A percentile compares a stretch with the other conserved stretches of the same genome.
Evolutionary conservation across 92 coral and sea anemone genomes (phyloP).

Genomic region (Porites rus): DNA sequence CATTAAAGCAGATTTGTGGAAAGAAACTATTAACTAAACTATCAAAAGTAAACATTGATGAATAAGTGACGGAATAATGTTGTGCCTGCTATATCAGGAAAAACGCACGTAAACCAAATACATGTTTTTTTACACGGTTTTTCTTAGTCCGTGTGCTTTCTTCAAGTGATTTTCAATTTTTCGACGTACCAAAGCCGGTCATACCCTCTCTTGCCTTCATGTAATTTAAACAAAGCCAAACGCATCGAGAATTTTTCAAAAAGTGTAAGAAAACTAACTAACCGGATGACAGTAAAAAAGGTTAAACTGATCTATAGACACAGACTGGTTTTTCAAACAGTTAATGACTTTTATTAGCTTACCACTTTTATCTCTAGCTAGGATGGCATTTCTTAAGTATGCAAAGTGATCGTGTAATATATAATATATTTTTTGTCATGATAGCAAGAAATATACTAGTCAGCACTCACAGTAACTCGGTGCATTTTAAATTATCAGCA

Average conservation of each 20-base stretch:
- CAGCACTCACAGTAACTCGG: no score
- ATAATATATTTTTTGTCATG: no score
- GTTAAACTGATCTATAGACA: not conserved
- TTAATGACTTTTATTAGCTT: conserved; percentile 11
- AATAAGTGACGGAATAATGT: not conserved
- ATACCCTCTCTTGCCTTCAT: not conserved
- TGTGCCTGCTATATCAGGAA: not conserved
- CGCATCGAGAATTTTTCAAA: not conserved
- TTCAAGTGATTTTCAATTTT: not conserved
- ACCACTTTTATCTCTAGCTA: not conserved
- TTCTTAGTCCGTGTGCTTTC: not conserved
- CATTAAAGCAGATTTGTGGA: conserved; percentile 35
- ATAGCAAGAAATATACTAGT: no score
- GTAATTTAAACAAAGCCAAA: not conserved
- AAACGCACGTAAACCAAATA: not conserved
- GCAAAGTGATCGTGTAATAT: no score
- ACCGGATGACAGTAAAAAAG: not conserved
- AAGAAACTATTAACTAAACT: not conserved
- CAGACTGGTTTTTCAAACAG: not conserved
- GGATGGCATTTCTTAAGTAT: no score
- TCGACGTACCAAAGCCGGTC: not conserved
- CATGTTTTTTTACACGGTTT: not conserved
- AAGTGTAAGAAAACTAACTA: not conserved
- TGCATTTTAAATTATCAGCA: no score
- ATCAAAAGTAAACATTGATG: conserved; percentile 2